These are phyloP conservation scores for Tipula lateralis DNA, from an alignment of 2,888 invertebrate genomes.

Conservation along the genomic window DNA sequence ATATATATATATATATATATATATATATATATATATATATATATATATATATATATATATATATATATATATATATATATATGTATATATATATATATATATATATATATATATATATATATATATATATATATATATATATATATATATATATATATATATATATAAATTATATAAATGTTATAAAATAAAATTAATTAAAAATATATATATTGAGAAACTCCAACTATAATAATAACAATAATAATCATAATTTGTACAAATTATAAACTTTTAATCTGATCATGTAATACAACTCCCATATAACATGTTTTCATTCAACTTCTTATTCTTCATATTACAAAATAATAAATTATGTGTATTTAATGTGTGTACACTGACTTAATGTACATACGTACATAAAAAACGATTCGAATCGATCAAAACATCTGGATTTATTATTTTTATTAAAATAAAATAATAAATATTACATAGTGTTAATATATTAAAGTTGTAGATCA, in stretches of 20 bases:
- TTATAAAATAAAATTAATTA: neutral
- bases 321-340: neutral
- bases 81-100: neutral
- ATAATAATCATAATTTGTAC: conserved; percentile 7
- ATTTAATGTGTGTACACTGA: neutral
- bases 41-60: neutral
- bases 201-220: conserved; percentile 4
- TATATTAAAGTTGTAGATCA: neutral
- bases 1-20: neutral
- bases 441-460: conserved; percentile 19
- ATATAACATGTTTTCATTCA: neutral
- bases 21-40: neutral
- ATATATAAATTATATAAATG: neutral
- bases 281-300: neutral
- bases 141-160: neutral
- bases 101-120: neutral
- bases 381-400: neutral
- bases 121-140: neutral
- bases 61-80: neutral
- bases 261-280: neutral
- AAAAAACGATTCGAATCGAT: neutral
- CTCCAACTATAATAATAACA: neutral
- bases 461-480: neutral
- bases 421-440: conserved; percentile 24
- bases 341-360: neutral